A percentile compares a stretch with the other conserved stretches of the same genome.
phyloP scores from a whole-genome alignment of 1,140 invertebrate species.

The Pseudomyrmex flavicornis region DNA sequence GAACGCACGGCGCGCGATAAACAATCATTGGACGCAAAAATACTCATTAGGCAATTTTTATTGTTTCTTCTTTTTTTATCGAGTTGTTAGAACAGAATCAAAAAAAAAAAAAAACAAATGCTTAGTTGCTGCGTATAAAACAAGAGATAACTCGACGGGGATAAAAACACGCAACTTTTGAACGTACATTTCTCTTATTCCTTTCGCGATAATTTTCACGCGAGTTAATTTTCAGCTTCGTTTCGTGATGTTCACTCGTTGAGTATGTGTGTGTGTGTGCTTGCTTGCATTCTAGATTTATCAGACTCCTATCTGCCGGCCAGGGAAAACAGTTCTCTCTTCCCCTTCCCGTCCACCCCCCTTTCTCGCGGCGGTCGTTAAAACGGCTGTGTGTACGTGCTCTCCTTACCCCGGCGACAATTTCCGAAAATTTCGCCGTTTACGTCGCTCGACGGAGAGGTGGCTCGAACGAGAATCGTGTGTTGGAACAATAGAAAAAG shows the following conservation, averaged over 20 bases:
- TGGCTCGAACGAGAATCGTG: constrained; percentile 42
- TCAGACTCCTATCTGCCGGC: constrained; percentile 80
- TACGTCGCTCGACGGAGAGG: constrained; percentile 48
- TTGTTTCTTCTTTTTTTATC: background rate
- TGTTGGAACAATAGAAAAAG: constrained; percentile 17
- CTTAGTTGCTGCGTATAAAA: background rate
- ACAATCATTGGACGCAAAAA: background rate
- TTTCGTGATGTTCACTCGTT: constrained; percentile 65
- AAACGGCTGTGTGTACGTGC: constrained; percentile 78
- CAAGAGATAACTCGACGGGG: background rate
- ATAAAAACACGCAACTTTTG: too few species aligned
- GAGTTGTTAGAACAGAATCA: background rate
- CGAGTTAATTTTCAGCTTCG: constrained; percentile 65
- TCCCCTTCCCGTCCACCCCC: too few species aligned
- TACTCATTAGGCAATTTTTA: too few species aligned
- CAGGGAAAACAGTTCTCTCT: constrained; percentile 50
- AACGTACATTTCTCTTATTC: background rate
- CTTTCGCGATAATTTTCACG: constrained; percentile 65
- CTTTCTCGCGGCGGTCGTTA: constrained; percentile 73
- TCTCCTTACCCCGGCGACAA: constrained; percentile 75
- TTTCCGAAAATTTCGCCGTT: constrained; percentile 74
- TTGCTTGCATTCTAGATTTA: constrained; percentile 81
- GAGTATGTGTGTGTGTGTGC: constrained; percentile 51
- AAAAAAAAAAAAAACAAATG: background rate
- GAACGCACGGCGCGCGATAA: background rate